These are phyloP conservation scores for Holothuria glaberrima DNA, from an alignment of 35 echinoderm and acorn worm species.

Conservation along the genomic window DNA sequence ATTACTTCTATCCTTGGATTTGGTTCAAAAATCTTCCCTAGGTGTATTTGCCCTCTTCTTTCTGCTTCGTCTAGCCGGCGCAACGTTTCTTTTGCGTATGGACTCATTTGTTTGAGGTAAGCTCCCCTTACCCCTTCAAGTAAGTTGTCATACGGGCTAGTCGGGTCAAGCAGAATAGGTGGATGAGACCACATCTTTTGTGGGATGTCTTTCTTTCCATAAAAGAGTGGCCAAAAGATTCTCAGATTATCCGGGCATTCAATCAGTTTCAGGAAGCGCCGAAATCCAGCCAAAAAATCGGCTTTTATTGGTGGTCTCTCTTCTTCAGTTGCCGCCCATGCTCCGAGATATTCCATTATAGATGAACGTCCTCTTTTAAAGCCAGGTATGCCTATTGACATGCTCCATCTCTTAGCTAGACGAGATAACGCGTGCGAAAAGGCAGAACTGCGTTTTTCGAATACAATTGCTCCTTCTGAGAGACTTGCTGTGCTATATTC, in stretches of 20 bases:
- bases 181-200: background rate
- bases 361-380: conserved; percentile 11
- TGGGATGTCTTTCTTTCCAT: background rate
- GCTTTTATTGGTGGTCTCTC: background rate
- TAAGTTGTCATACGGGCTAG: conserved; percentile 26
- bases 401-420: conserved; percentile 7
- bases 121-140: background rate
- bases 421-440: background rate
- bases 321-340: conserved; percentile 24
- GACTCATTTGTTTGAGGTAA: background rate
- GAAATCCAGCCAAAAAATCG: background rate
- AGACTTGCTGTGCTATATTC: too few relatives aligned
- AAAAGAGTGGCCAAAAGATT: background rate
- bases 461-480: too few relatives aligned
- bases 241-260: background rate
- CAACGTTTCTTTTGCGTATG: conserved; percentile 5
- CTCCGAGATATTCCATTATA: conserved; percentile 52
- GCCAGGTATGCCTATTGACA: background rate
- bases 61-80: background rate
- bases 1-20: background rate
- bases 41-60: background rate
- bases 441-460: too few relatives aligned
- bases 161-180: conserved; percentile 31
- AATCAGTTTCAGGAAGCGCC: background rate
- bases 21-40: background rate